A percentile compares a stretch with the other conserved stretches of the same genome.
phyloP scores from a whole-genome alignment of 2,888 invertebrate genomes.

The Eupelmus urozonus region DNA sequence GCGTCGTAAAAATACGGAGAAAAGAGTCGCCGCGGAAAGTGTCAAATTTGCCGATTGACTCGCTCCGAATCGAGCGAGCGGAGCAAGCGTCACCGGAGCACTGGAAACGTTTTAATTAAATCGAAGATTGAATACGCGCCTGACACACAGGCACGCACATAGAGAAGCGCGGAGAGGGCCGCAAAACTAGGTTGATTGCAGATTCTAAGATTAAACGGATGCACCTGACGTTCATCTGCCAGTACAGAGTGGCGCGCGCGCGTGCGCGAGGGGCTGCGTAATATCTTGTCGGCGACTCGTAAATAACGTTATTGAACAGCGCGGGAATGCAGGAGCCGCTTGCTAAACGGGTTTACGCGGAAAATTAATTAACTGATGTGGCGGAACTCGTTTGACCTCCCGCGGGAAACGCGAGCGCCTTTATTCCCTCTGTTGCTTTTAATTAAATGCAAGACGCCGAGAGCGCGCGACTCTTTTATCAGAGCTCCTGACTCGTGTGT shows the following conservation, averaged over 20 bases:
- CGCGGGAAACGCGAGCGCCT: background rate
- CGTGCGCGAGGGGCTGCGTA: background rate
- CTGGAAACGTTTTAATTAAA: slow-evolving; percentile 41
- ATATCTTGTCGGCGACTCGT: too few relatives aligned
- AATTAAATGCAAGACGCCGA: background rate
- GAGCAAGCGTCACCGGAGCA: too few relatives aligned
- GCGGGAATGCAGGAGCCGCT: background rate
- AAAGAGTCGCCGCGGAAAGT: slow-evolving; percentile 8
- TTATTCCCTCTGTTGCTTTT: background rate
- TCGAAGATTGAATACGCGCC: slow-evolving; percentile 26
- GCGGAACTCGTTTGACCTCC: slow-evolving; percentile 26
- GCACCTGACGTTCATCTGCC: slow-evolving; percentile 35
- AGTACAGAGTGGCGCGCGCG: background rate
- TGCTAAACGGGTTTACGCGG: background rate
- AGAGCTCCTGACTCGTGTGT: too few relatives aligned
- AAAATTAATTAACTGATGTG: slow-evolving; percentile 37
- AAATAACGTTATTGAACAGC: slow-evolving; percentile 29
- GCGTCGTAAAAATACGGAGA: background rate
- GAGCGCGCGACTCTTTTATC: too few relatives aligned
- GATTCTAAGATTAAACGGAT: slow-evolving; percentile 52
- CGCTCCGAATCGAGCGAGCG: background rate
- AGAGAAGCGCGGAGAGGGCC: background rate
- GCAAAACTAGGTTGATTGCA: slow-evolving; percentile 43
- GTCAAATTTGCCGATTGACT: slow-evolving; percentile 19
- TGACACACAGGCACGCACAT: background rate